Percentiles rank a stretch among this genome's conserved stretches.
phyloP scores from a whole-genome alignment of 2,888 invertebrate species.

The Zygothrica quintamaculata region DNA sequence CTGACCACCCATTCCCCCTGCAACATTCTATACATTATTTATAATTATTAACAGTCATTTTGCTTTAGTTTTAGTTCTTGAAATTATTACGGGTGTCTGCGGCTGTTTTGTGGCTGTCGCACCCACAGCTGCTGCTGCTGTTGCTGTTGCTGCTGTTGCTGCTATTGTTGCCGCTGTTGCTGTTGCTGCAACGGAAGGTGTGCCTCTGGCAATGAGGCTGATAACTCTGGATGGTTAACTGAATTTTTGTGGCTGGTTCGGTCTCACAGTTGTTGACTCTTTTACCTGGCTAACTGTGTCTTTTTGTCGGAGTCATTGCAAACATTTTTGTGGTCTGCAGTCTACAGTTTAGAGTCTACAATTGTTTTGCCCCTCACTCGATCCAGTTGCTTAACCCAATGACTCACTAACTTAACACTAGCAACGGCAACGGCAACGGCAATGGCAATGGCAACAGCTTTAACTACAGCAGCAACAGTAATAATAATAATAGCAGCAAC shows the following conservation, averaged over 20 bases:
- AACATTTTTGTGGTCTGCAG: slow-evolving; percentile 33
- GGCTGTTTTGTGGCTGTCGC: slow-evolving; percentile 8
- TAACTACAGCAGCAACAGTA: not conserved
- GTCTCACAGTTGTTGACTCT: no score
- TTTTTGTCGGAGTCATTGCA: slow-evolving; percentile 10
- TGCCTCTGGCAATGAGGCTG: no score
- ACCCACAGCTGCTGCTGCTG: no score
- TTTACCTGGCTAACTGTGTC: not conserved
- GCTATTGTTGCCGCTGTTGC: no score
- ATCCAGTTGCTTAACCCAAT: slow-evolving; percentile 40
- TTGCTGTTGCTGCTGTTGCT: no score
- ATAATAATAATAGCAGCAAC: not conserved
- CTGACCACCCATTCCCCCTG: no score
- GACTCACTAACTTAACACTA: slow-evolving; percentile 45
- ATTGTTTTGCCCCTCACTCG: not conserved
- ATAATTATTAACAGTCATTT: slow-evolving; percentile 27
- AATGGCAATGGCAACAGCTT: slow-evolving; percentile 2
- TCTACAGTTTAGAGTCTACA: slow-evolving; percentile 16
- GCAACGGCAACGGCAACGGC: not conserved
- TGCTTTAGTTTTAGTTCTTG: slow-evolving; percentile 21
- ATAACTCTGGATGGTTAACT: no score
- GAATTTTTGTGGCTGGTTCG: no score
- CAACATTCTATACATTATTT: slow-evolving; percentile 19
- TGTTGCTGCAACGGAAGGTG: no score
- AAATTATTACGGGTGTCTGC: slow-evolving; percentile 32